Evolutionary conservation across 2,888 invertebrate species (phyloP).

Genomic region (Biston stratarius): DNA sequence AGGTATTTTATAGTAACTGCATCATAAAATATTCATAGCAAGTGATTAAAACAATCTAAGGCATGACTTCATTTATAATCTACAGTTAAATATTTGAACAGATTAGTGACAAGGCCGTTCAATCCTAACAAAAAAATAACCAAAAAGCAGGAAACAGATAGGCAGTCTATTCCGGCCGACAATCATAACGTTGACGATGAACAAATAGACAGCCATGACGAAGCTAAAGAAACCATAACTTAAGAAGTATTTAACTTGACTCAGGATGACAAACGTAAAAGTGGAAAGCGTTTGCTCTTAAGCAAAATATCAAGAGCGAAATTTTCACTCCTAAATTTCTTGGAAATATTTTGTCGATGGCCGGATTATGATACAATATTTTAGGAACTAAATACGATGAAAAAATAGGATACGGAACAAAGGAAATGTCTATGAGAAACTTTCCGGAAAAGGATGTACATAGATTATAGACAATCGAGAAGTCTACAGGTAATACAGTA

Average conservation of each 20-base stretch:
- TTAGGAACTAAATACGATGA: conserved; percentile 11
- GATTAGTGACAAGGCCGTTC: conserved; percentile 37
- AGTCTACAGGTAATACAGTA: conserved; percentile 7
- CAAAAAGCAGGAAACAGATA: conserved; percentile 29
- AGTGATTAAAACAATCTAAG: conserved; percentile 12
- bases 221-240: conserved; percentile 1
- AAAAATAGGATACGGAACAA: conserved; percentile 6
- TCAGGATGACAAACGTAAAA: conserved; percentile 11
- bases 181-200: conserved; percentile 8
- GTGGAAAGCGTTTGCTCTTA: neutral
- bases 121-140: conserved; percentile 18
- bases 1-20: neutral
- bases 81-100: conserved; percentile 29
- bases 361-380: conserved; percentile 1
- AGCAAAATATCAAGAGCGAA: conserved; percentile 1
- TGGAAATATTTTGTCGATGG: neutral
- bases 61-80: conserved; percentile 42
- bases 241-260: conserved; percentile 1
- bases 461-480: conserved; percentile 23
- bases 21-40: neutral
- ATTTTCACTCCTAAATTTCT: neutral
- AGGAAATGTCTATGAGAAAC: conserved; percentile 1
- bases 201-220: conserved; percentile 16
- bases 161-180: conserved; percentile 16
- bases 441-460: conserved; percentile 10